Percentiles rank a stretch among this genome's conserved stretches.
Evolutionary conservation across 2,113 vertebrate species (phyloP).

Genomic region (Myotis davidii): DNA sequence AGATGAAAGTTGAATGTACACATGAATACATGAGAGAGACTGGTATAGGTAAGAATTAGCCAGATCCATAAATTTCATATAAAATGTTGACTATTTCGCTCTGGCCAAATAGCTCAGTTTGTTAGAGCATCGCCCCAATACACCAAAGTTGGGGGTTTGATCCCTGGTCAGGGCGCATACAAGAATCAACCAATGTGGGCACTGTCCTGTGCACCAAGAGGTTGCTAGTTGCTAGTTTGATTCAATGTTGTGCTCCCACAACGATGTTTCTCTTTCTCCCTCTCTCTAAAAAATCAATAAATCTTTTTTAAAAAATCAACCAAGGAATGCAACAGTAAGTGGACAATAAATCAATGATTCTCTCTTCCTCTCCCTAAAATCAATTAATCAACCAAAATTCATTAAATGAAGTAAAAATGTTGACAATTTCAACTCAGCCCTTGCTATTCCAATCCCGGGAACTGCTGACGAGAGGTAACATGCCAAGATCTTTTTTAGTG

Average conservation of each 20-base stretch:
- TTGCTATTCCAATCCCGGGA: not conserved
- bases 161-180: not conserved
- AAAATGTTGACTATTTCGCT: not conserved
- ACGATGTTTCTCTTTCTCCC: too few relatives aligned
- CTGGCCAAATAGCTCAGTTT: not conserved
- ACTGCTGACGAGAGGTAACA: not conserved
- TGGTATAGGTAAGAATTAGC: not conserved
- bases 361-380: not conserved
- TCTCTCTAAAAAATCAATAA: too few relatives aligned
- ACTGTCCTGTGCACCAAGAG: too few relatives aligned
- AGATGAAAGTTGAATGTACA: not conserved
- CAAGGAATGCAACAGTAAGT: not conserved
- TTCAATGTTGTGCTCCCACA: too few relatives aligned
- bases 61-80: not conserved
- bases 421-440: conserved; percentile 14
- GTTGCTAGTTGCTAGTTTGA: too few relatives aligned
- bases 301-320: not conserved
- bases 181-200: not conserved
- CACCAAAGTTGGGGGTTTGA: not conserved
- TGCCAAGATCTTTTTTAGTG: not conserved
- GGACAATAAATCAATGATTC: not conserved
- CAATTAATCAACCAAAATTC: not conserved
- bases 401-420: not conserved
- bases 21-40: not conserved
- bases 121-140: not conserved